Base-by-base conservation (phyloP, 2,113 vertebrate species). In the Anolis sagrei region DNA sequence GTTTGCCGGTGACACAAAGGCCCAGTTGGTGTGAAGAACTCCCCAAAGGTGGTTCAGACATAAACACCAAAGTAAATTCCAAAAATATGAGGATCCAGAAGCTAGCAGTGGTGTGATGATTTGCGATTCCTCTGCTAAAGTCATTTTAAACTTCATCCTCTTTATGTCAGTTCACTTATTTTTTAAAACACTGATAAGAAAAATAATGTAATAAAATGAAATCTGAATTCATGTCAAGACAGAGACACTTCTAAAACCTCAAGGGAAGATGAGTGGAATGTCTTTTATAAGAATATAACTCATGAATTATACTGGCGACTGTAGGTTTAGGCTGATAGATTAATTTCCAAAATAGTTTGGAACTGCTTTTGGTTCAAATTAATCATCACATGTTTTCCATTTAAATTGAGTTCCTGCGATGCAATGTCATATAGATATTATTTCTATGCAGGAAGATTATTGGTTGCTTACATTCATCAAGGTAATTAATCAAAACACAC, bases 11-110 rank as follows among this genome's bases (percentile, higher is more conserved):
- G 29, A 76, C 0, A 72, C 44, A 79, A 73, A 0, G 6, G 70
- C 76, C 0, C 0, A 0, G 0, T 58, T 21, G 82, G 58, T 0
- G 1, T 0, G 1, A 85, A 4, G 51, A 9, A 70, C 0, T 0
- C 74, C 87, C 8, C 0, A 70, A 1, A 7, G 9, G 79, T 21
- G 25, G 79, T 86, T 70, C 69, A 83, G 78, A 39, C 0, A 1
- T 51, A 72, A 2, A 0, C 0, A 2, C 2, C 0, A 39, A 87
- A 48, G 8, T 79, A 18, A 9, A 0, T 51, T 3, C 74, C 82
- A 7, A 76, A 62, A 83, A 14, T 4, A 0, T 0, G 21, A 1
- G 1, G 44, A 32, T n/a, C 44, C 8, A 88, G 21, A 49, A 34
- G 23, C 75, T 10, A 75, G n/a, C 23, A 32, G 13, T 77, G 16